A percentile compares a stretch with the other conserved stretches of the same genome.
Evolutionary conservation across 2,888 invertebrate genomes (phyloP).

Genomic region (Platycheirus rosarum): DNA sequence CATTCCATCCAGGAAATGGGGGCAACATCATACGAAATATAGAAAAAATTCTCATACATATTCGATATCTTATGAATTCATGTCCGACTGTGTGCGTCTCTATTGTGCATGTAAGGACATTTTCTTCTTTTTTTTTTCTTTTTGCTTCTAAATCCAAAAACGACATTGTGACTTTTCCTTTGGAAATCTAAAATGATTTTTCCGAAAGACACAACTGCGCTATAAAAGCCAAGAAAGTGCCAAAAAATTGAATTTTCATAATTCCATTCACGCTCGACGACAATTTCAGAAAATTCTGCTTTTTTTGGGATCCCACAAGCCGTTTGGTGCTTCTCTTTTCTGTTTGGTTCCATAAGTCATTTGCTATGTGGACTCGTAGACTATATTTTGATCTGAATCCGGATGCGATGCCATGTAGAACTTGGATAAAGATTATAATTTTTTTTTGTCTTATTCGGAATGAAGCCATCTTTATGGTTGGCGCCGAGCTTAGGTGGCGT

Average conservation of each 20-base stretch:
- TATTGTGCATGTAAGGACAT: slow-evolving; percentile 38
- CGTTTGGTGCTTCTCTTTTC: slow-evolving; percentile 8
- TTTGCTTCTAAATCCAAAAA: slow-evolving; percentile 10
- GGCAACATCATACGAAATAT: slow-evolving; percentile 6
- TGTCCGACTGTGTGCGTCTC: slow-evolving; percentile 69
- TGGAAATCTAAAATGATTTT: slow-evolving; percentile 64
- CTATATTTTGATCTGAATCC: background rate
- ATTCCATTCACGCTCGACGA: slow-evolving; percentile 69
- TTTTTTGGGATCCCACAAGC: slow-evolving; percentile 50
- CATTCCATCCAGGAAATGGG: background rate
- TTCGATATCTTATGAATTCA: slow-evolving; percentile 71
- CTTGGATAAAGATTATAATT: slow-evolving; percentile 19
- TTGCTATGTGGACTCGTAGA: slow-evolving; percentile 32
- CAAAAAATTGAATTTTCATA: slow-evolving; percentile 73
- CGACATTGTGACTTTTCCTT: slow-evolving; percentile 58
- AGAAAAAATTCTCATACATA: slow-evolving; percentile 56
- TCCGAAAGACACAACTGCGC: slow-evolving; percentile 39
- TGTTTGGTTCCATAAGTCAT: slow-evolving; percentile 41
- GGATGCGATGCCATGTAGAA: slow-evolving; percentile 45
- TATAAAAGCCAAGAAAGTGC: slow-evolving; percentile 49
- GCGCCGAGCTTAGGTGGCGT: slow-evolving; percentile 64
- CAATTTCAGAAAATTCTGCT: slow-evolving; percentile 52
- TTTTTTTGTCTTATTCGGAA: background rate
- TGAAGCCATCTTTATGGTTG: slow-evolving; percentile 50
- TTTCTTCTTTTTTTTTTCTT: slow-evolving; percentile 6